Conservation (phyloP, 2,113 vertebrate genomes). For the Perognathus longimembris region DNA sequence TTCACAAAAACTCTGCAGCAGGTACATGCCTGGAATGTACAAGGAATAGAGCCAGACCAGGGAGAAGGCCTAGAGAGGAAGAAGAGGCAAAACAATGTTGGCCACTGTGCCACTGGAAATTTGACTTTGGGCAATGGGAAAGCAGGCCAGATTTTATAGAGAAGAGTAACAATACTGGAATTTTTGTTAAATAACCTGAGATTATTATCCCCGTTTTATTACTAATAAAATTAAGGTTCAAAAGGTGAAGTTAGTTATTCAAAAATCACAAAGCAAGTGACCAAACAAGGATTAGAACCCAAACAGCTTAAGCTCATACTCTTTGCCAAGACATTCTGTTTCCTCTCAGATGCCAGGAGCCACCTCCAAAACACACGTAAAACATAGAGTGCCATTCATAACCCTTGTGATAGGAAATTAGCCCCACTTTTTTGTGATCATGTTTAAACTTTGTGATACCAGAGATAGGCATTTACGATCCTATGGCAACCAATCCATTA, state of each 20-base stretch:
- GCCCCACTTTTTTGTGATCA: not conserved
- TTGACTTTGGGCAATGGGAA: not conserved
- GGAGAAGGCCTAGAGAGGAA: not conserved
- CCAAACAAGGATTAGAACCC: not conserved
- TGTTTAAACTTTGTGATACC: not conserved
- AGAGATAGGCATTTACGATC: not conserved
- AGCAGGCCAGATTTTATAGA: not conserved
- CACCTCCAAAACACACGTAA: not conserved
- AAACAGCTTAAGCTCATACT: not conserved
- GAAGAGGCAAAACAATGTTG: fast-evolving
- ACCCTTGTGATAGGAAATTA: not conserved
- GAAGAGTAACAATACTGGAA: not conserved
- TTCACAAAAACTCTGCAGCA: not conserved
- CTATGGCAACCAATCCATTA: not conserved
- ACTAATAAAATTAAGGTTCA: slow-evolving; percentile 12
- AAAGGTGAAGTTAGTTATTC: not conserved
- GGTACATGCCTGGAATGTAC: not conserved
- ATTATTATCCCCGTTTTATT: not conserved
- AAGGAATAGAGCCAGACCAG: not conserved
- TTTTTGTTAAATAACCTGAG: not conserved
- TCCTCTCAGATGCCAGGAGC: not conserved
- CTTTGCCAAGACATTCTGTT: not conserved
- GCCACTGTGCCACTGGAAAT: not conserved
- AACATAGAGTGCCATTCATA: not conserved
- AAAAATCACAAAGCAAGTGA: slow-evolving; percentile 8